These are phyloP conservation scores for Sebastes cheni DNA, from an alignment of 2,797 vertebrate genomes.

Conservation along the genomic window DNA sequence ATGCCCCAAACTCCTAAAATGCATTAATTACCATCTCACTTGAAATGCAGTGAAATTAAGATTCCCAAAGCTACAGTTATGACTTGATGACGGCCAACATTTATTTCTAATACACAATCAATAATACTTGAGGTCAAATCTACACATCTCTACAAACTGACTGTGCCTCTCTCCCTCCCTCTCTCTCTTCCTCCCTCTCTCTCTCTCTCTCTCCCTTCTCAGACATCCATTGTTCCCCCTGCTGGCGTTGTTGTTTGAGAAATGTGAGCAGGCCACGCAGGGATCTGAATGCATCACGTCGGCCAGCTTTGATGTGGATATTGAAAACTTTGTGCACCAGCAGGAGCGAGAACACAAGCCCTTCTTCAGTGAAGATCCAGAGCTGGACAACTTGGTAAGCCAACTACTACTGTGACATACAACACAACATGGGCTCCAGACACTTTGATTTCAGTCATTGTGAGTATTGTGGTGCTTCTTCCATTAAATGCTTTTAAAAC, in stretches of 20 bases:
- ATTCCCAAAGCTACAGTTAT: not conserved
- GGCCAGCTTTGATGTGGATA: conserved; percentile 98
- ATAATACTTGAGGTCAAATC: not conserved
- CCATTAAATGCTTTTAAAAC: not conserved
- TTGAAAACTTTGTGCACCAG: conserved; percentile 98
- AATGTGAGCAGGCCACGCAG: conserved; percentile 97
- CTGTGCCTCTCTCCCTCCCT: conserved; percentile 8
- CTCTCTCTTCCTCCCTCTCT: not conserved
- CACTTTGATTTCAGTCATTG: not conserved
- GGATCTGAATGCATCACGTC: conserved; percentile 99
- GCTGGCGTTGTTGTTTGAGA: conserved; percentile 95
- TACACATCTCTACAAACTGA: not conserved
- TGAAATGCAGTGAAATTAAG: not conserved
- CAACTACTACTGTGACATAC: not conserved
- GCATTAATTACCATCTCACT: not conserved
- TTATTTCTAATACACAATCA: not conserved
- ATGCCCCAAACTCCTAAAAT: not conserved
- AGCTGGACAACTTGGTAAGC: conserved; percentile 96
- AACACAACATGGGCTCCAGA: not conserved
- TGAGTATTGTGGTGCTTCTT: not conserved
- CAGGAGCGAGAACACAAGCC: conserved; percentile 98
- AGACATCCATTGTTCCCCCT: conserved; percentile 97
- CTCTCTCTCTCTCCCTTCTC: conserved; percentile 32
- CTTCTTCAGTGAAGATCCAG: conserved; percentile 97
- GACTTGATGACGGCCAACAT: not conserved